phyloP scores from a whole-genome alignment of 2,113 vertebrate genomes.

The Phocoena sinus region DNA sequence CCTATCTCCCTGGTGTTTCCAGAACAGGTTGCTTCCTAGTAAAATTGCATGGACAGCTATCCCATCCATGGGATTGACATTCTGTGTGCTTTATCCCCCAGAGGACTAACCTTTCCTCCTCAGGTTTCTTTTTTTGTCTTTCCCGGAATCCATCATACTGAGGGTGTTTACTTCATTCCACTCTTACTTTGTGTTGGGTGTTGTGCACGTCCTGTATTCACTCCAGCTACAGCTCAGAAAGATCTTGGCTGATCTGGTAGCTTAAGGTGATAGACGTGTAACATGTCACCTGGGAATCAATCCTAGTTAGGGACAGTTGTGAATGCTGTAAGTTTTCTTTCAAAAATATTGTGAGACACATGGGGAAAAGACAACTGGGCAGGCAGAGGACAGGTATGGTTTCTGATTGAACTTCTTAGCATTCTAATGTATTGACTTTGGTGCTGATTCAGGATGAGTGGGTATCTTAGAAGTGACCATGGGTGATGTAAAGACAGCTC shows the following conservation, averaged over 20 bases:
- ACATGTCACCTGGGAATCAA: background rate
- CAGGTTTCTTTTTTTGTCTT: background rate
- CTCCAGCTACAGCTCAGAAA: background rate
- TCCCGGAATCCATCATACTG: background rate
- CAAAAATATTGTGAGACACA: background rate
- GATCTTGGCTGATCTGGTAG: background rate
- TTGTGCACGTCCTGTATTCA: background rate
- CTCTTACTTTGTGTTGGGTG: background rate
- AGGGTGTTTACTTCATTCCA: background rate
- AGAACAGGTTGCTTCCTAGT: background rate
- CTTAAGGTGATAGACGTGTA: background rate
- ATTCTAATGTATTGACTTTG: background rate
- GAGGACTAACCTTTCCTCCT: background rate
- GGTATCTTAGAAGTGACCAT: background rate
- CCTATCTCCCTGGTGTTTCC: background rate
- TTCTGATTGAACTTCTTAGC: background rate
- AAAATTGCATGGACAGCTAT: background rate
- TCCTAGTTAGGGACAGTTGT: background rate
- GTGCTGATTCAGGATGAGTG: background rate
- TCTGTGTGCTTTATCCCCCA: background rate
- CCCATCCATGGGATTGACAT: background rate
- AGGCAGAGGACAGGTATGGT: background rate
- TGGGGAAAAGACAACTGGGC: background rate
- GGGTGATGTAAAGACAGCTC: background rate
- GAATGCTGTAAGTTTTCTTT: background rate